phyloP scores from a whole-genome alignment of 2,888 invertebrate species.

The Antheraea assamensis region DNA sequence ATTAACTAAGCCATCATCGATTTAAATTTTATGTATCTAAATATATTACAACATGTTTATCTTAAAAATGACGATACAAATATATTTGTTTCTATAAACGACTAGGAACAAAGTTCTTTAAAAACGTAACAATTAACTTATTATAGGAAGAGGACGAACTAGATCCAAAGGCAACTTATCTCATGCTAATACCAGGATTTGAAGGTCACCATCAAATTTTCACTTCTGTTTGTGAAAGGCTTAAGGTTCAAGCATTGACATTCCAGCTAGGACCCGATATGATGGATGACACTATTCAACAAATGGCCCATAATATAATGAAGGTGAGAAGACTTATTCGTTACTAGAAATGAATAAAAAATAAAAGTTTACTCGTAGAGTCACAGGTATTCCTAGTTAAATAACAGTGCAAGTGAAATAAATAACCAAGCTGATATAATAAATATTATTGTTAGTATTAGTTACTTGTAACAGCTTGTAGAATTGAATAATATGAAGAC shows the following conservation, averaged over 20 bases:
- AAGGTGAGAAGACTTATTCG: slow-evolving; percentile 37
- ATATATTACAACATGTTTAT: too few relatives aligned
- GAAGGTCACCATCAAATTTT: slow-evolving; percentile 54
- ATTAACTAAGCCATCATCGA: too few relatives aligned
- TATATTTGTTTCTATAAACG: neutral
- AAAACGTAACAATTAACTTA: neutral
- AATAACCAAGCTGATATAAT: neutral
- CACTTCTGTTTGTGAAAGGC: slow-evolving; percentile 40
- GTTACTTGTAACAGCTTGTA: neutral
- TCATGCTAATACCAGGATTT: slow-evolving; percentile 59
- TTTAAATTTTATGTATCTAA: too few relatives aligned
- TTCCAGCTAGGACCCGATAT: slow-evolving; percentile 49
- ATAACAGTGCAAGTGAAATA: neutral
- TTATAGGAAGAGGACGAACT: slow-evolving; percentile 39
- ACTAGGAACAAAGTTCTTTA: neutral
- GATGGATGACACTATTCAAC: slow-evolving; percentile 42
- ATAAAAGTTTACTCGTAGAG: neutral
- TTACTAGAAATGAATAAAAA: neutral
- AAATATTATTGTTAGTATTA: neutral
- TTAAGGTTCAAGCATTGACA: slow-evolving; percentile 50
- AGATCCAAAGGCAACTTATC: slow-evolving; percentile 39
- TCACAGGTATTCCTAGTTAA: neutral
- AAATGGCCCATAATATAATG: slow-evolving; percentile 45
- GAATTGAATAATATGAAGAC: neutral
- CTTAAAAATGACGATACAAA: neutral